Percentiles rank a stretch among this genome's conserved stretches.
These are phyloP conservation scores for Xerus rutilus DNA, from an alignment of 2,797 vertebrate species.

Conservation along the genomic window DNA sequence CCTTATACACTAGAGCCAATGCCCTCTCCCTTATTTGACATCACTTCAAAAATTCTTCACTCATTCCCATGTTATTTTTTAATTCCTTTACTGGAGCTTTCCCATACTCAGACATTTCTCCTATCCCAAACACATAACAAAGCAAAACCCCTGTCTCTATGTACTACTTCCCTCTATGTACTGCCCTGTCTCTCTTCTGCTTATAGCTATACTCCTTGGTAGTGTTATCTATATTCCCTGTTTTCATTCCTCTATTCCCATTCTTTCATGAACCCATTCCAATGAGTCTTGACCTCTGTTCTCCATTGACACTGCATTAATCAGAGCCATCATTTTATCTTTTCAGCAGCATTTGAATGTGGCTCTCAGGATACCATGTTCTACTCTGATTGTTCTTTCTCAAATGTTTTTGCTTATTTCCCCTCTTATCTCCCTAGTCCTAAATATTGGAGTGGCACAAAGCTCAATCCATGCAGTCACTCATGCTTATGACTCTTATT, in stretches of 20 bases:
- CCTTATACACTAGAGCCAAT: neutral
- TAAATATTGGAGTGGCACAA: neutral
- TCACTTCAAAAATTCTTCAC: neutral
- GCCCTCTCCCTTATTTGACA: neutral
- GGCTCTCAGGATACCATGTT: neutral
- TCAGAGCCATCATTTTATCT: constrained; percentile 5
- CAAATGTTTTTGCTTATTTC: neutral
- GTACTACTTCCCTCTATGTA: neutral
- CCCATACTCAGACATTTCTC: neutral
- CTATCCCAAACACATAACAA: constrained; percentile 1
- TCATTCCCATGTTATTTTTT: neutral
- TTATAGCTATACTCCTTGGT: neutral
- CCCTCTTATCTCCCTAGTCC: neutral
- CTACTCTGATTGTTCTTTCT: neutral
- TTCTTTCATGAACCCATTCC: neutral
- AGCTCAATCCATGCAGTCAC: neutral
- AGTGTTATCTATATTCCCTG: neutral
- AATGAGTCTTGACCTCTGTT: neutral
- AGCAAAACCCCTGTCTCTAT: neutral
- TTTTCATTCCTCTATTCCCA: neutral
- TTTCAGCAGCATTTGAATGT: constrained; percentile 33
- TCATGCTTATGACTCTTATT: neutral
- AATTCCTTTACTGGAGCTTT: constrained; percentile 25
- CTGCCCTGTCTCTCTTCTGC: neutral
- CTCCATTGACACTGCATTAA: neutral